Evolutionary conservation across 2,797 vertebrate genomes (phyloP), one percentile per base, ranked within the genome.

Genomic region (Mormyrops boulengeri): DNA sequence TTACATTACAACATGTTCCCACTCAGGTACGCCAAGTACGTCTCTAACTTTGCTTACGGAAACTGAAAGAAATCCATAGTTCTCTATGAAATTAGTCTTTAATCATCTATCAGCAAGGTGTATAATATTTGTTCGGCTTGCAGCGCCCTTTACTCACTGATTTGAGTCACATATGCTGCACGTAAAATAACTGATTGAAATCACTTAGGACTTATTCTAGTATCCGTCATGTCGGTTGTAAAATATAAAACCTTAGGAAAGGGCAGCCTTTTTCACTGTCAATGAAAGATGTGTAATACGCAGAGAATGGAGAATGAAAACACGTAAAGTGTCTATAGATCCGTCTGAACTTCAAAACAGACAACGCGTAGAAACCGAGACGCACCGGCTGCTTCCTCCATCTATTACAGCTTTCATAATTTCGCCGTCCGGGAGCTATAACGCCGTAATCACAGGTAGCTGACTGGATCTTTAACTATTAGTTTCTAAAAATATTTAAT

Each of bases 401-500:
- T 57, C 85, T 41, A 87, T 87, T 87, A 38, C 14, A 38, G 52
- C 7, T 57, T 14, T 12, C 50, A 38, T 38, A 34, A 55, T 87
- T 41, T 19, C 30, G 19, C 22, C 9, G 49, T 53, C 49, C 22
- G 22, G 82, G 53, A 86, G n/a, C 85, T 86, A 5, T 30, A 34
- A 86, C 6, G 22, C 47, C 77, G 34, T 86, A n/a, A 57, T 87
- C 85, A 87, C 52, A 14, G 85, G 47, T 34, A 87, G 34, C 34
- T 19, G 41, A 41, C 73, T 80, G 38, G 17, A 44, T 80, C 38
- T 44, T 6, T 17, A 30, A 41, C 2, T 41, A 80, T 80, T 41
- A 80, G 11, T 87, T 52, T 87, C 44, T 85, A 85, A 22, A 38
- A 55, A 87, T 87, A 55, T 87, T 87, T 85, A 22, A 85, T 50